A percentile compares a stretch with the other conserved stretches of the same genome.
These are phyloP conservation scores for Cosmia trapezina DNA, from an alignment of 2,888 invertebrate species.

Conservation along the genomic window DNA sequence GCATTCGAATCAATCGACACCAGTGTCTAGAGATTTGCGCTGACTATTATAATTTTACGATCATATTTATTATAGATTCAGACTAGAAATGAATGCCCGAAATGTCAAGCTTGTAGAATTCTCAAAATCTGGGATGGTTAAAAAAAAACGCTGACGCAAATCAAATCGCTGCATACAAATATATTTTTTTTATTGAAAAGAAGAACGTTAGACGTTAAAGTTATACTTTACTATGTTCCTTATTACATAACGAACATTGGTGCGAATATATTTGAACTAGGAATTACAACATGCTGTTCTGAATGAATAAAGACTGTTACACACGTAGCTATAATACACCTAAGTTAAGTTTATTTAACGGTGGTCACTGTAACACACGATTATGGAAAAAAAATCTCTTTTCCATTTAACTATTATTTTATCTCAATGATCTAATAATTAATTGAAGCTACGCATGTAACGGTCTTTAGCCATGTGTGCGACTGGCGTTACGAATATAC, in stretches of 20 bases:
- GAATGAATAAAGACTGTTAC: constrained; percentile 27
- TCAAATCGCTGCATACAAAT: background rate
- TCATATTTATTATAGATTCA: background rate
- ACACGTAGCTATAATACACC: constrained; percentile 16
- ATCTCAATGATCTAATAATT: background rate
- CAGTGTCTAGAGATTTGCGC: background rate
- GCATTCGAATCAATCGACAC: background rate
- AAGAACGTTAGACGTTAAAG: constrained; percentile 49
- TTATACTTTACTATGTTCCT: constrained; percentile 39
- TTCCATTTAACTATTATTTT: too few relatives aligned
- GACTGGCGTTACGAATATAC: constrained; percentile 25
- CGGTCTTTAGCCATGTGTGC: constrained; percentile 10
- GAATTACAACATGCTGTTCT: background rate
- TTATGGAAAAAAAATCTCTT: too few relatives aligned
- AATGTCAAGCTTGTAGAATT: background rate
- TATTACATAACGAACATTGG: constrained; percentile 44
- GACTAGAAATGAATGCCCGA: background rate
- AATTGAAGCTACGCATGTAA: constrained; percentile 4
- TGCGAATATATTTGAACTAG: constrained; percentile 16
- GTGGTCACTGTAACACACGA: background rate
- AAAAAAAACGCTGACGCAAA: background rate
- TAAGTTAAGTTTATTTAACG: background rate
- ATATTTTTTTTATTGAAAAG: background rate
- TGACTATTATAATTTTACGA: background rate
- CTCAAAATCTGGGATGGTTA: background rate